Evolutionary conservation across 2,113 vertebrate species (phyloP).

Genomic region (Pterocles gutturalis): DNA sequence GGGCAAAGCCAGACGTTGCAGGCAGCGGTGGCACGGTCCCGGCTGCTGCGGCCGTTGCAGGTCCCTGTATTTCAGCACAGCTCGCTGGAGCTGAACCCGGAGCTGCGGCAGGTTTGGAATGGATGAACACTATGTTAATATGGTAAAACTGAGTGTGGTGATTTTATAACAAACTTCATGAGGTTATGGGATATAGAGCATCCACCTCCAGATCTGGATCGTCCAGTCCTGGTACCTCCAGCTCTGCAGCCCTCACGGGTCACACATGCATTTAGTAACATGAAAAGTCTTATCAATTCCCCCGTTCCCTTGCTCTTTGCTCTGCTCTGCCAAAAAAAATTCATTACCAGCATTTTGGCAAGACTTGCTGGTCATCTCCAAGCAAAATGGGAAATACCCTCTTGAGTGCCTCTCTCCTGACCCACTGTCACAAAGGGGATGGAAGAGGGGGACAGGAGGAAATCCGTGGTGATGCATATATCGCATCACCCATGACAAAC

Average conservation of each 20-base stretch:
- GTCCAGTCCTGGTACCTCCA: background rate
- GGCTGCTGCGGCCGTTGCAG: too few species aligned
- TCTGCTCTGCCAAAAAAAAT: background rate
- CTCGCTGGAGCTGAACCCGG: background rate
- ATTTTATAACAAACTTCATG: background rate
- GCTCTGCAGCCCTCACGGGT: background rate
- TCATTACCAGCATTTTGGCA: background rate
- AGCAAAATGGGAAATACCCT: background rate
- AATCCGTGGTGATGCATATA: accelerated
- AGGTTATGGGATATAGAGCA: background rate
- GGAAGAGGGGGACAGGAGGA: background rate
- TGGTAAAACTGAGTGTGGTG: background rate
- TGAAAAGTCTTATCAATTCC: background rate
- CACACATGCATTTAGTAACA: background rate
- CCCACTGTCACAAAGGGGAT: background rate
- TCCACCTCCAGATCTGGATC: background rate
- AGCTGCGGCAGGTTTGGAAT: background rate
- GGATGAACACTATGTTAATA: background rate
- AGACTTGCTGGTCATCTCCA: background rate
- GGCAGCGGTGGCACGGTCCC: background rate
- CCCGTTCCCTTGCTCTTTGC: background rate
- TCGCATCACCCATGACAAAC: background rate
- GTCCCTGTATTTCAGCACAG: background rate
- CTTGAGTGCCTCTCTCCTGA: background rate
- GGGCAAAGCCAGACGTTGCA: background rate